Percentiles rank a stretch among this genome's conserved stretches.
These are phyloP conservation scores for Glandiceps talaboti DNA, from an alignment of 53 echinoderm and acorn worm genomes.

Conservation along the genomic window DNA sequence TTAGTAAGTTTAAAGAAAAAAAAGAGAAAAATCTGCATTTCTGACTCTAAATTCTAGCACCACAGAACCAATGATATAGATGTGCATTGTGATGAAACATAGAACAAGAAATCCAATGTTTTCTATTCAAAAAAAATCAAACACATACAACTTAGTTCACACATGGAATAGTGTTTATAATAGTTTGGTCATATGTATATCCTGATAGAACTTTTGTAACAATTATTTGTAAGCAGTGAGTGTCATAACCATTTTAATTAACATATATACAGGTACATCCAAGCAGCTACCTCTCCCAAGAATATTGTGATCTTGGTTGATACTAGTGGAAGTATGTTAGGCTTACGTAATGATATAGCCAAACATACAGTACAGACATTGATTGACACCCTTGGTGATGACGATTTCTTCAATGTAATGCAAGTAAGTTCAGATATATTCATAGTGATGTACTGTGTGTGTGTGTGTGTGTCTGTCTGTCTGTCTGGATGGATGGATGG, in stretches of 20 bases:
- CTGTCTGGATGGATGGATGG: too few species aligned
- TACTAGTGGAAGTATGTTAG: constrained; percentile 90
- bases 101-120: too few species aligned
- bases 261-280: constrained; percentile 97
- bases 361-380: constrained; percentile 59
- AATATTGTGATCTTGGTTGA: constrained; percentile 80
- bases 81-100: too few species aligned
- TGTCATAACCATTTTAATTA: background rate
- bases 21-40: too few species aligned
- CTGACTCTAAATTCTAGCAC: too few species aligned
- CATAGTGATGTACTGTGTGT: too few species aligned
- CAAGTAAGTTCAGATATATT: too few species aligned
- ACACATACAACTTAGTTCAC: background rate
- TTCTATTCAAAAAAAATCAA: background rate
- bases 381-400: constrained; percentile 68
- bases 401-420: constrained; percentile 94
- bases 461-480: too few species aligned
- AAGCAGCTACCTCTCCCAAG: constrained; percentile 81
- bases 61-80: too few species aligned
- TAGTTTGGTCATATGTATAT: background rate
- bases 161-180: background rate
- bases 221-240: background rate
- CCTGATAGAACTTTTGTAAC: background rate
- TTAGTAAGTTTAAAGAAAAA: too few species aligned
- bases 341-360: constrained; percentile 59